Percentiles rank a stretch among this genome's conserved stretches.
Evolutionary conservation across 2,888 invertebrate species (phyloP).

Genomic region (Trissolcus brochymenae): DNA sequence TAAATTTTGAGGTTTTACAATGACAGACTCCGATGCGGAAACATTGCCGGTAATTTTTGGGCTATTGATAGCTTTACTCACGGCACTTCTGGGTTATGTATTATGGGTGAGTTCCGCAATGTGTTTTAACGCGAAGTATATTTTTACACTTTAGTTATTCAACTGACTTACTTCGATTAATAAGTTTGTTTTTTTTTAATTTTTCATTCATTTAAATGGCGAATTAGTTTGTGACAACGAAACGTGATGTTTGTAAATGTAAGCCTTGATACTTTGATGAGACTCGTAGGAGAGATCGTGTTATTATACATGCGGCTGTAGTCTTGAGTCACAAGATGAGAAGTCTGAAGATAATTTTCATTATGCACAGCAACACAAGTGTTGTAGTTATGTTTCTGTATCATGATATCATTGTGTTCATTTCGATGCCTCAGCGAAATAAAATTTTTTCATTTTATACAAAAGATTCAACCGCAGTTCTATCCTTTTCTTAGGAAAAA

Average conservation of each 20-base stretch:
- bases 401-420: constrained; percentile 17
- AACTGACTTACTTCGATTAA: constrained; percentile 19
- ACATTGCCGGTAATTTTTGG: constrained; percentile 72
- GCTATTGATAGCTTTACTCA: constrained; percentile 72
- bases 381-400: constrained; percentile 30
- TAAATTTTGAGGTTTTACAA: constrained; percentile 42
- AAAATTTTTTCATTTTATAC: no score
- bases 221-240: no score
- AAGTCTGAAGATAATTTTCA: constrained; percentile 27
- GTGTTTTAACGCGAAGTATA: neutral
- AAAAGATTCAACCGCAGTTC: no score
- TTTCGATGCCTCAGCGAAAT: constrained; percentile 7
- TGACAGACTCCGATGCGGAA: constrained; percentile 62
- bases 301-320: constrained; percentile 15
- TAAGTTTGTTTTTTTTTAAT: neutral
- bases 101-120: constrained; percentile 70
- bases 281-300: neutral
- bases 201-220: neutral
- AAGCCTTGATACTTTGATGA: no score
- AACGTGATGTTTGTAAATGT: no score
- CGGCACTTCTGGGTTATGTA: constrained; percentile 71
- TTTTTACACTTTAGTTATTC: constrained; percentile 28
- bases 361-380: constrained; percentile 18
- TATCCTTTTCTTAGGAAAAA: no score
- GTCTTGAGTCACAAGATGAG: constrained; percentile 6